Evolutionary conservation across 2,888 invertebrate species (phyloP), one percentile per base, ranked within the genome.

Genomic region (Agrenia bidenticulata): DNA sequence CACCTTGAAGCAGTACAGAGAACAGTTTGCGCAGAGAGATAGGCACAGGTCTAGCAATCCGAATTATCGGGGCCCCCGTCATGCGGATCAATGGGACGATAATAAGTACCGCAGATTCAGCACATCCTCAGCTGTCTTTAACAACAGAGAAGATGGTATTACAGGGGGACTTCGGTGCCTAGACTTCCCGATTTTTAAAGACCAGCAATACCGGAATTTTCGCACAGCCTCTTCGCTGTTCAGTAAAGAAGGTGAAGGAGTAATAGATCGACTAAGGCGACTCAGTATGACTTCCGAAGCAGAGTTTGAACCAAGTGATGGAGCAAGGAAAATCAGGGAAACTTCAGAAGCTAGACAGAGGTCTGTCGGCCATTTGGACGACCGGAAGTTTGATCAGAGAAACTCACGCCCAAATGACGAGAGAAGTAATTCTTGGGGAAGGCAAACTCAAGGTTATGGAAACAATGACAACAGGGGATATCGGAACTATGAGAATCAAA

Each of bases 241-340:
- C 23, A 9, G 13, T 9, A 15, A 5, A 19, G 55, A 37, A 5
- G 45, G 45, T 45, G 64, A 66, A 32, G 21, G 42, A 13, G 41
- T 73, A 15, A 65, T 41, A 27, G 60, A 67, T 1, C 63, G 73
- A 54, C 57, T 73, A 1, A n/a, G 63, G 24, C 53, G 70, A 27
- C 45, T 73, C 15, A 73, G 73, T 61, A 51, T 49, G 58, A 54
- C 66, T 7, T 19, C 55, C 1, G 63, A 64, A 0, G 69, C 67
- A 5, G 64, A 73, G 13, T 73, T 67, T 42, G 49, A 42, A 17
- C 68, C 64, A 2, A 70, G 70, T 55, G 45, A 61, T 2, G 42
- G 23, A 26, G 67, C 67, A 4, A 41, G 50, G 15, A 67, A 67
- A 26, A 55, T 24, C 9, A 32, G 27, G 23, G 42, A 67, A 49